phyloP scores from a whole-genome alignment of 2,888 invertebrate genomes.

The Ophion costatus region DNA sequence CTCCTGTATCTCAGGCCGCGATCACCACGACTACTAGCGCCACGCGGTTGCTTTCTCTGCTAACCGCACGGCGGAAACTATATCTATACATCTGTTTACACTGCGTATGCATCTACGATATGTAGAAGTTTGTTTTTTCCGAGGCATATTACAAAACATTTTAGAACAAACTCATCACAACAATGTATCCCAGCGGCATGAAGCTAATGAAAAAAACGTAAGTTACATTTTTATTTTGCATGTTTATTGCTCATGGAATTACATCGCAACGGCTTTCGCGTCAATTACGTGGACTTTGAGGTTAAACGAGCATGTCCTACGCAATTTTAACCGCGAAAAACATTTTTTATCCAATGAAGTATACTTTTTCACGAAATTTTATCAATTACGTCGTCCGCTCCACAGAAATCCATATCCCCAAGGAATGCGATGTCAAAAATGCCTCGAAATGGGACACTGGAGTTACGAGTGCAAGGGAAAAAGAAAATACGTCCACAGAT shows the following conservation, averaged over 20 bases:
- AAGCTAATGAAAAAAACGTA: constrained; percentile 74
- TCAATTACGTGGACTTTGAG: constrained; percentile 28
- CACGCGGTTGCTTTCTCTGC: not conserved
- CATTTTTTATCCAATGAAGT: not conserved
- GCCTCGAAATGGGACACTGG: constrained; percentile 96
- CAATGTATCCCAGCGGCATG: constrained; percentile 70
- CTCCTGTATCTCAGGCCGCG: too few species aligned
- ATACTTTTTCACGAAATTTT: not conserved
- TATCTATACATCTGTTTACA: not conserved
- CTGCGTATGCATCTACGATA: not conserved
- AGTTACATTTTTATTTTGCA: constrained; percentile 50
- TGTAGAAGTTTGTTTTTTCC: not conserved
- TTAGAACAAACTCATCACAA: constrained; percentile 32
- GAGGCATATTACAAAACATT: constrained; percentile 1
- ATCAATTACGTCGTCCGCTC: not conserved
- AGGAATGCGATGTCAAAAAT: constrained; percentile 95
- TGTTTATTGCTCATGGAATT: not conserved
- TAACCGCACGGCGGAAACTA: not conserved
- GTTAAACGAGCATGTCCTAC: constrained; percentile 21
- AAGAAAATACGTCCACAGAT: constrained; percentile 93
- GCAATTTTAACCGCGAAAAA: not conserved
- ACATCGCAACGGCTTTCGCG: not conserved
- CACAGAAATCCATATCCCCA: constrained; percentile 86
- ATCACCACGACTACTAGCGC: not conserved
- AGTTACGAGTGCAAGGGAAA: constrained; percentile 97